Conservation (phyloP, 2,113 vertebrate species). For the Sylvietta virens region DNA sequence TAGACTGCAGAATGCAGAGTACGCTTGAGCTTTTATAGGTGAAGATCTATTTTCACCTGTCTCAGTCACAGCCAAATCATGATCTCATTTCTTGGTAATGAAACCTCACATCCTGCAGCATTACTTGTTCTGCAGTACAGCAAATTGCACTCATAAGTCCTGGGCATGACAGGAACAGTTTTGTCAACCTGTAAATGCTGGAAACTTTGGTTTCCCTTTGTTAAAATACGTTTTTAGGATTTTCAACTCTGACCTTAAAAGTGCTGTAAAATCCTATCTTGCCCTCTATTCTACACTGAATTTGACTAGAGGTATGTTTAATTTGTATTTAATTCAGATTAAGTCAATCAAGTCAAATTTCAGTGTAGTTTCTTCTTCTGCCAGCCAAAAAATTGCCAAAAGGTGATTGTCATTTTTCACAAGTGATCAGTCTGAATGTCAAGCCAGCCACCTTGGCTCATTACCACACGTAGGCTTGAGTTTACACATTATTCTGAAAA, state of each 20-base stretch:
- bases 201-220: not conserved
- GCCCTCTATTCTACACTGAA: not conserved
- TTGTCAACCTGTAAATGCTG: not conserved
- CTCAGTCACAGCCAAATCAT: conserved; percentile 25
- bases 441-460: not conserved
- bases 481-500: conserved; percentile 3
- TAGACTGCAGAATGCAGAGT: not conserved
- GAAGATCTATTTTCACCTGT: conserved; percentile 43
- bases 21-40: not conserved
- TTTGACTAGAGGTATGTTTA: not conserved
- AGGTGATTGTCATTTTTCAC: not conserved
- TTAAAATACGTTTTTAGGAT: not conserved
- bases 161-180: not conserved
- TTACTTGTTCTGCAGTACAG: conserved; percentile 17
- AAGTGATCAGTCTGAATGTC: not conserved
- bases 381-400: not conserved
- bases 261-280: not conserved
- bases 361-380: not conserved
- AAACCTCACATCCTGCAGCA: conserved; percentile 10
- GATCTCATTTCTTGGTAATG: conserved; percentile 33
- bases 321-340: not conserved
- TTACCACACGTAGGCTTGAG: not conserved
- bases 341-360: not conserved
- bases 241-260: not conserved
- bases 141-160: conserved; percentile 14